Evolutionary conservation across 2,888 invertebrate species (phyloP), one percentile per base, ranked within the genome.

Genomic region (Emmelina monodactyla): DNA sequence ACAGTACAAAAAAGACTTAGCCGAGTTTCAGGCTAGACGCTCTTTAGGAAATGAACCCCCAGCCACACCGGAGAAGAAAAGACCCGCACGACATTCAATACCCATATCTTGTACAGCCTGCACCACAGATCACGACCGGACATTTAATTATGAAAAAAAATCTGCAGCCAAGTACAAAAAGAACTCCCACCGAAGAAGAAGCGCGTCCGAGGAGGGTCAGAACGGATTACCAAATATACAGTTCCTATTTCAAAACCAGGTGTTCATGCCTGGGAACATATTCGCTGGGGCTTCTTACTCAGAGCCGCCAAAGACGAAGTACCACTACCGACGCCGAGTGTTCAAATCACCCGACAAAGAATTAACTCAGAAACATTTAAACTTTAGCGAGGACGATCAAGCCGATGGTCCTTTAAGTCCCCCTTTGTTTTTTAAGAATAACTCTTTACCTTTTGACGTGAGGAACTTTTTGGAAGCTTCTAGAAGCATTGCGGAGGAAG

Each of bases 171-270:
- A 75, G 46, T 73, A 73, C 42, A 70, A 75, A 47, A 73, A 69
- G 57, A 67, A 64, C 44, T 40, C 47, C 0, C 53, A 58, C 5
- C 19, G 9, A 5, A 9, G 5, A 9, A 5, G 9, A 5, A 19
- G 9, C 9, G 9, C 5, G 9, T 19, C 19, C 45, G 53, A 19
- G 5, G 9, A 6, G 5, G 19, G 9, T 5, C 19, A 5, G 19
- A 19, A 5, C 5, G n/a, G n/a, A n/a, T n/a, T n/a, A n/a, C 79
- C 79, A 2, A 73, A 68, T 35, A 72, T 81, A 56, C 79, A 81
- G 44, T 80, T 81, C 51, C 54, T 79, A 11, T 81, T 80, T 42
- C 78, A 78, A 52, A 79, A 80, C 43, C 79, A 80, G 47, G 75
- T 81, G 13, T 79, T 80, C 41, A 72, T 81, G 75, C 78, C 78